A percentile compares a stretch with the other conserved stretches of the same genome.
phyloP scores from a whole-genome alignment of 1,140 invertebrate genomes.

The Papilio polyxenes region DNA sequence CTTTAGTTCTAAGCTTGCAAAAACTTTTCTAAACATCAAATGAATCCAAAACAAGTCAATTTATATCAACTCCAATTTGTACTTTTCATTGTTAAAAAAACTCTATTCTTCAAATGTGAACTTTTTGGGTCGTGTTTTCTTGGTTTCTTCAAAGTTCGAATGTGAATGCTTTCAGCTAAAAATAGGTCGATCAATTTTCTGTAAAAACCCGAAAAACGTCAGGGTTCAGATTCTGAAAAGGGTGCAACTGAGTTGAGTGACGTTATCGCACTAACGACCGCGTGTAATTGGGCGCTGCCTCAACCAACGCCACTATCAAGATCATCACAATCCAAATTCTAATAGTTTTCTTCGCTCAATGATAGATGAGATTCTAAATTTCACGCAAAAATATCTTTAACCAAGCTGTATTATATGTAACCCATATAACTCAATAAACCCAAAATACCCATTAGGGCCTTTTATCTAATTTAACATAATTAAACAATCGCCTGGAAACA shows the following conservation, averaged over 20 bases:
- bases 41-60: neutral
- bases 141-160: neutral
- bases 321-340: constrained; percentile 21
- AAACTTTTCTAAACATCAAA: neutral
- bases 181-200: constrained; percentile 28
- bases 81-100: neutral
- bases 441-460: too few relatives aligned
- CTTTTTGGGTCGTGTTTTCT: neutral
- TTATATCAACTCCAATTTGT: neutral
- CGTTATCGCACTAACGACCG: constrained; percentile 38
- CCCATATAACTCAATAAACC: neutral
- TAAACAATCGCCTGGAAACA: too few relatives aligned
- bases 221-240: constrained; percentile 24
- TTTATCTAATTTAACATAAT: too few relatives aligned
- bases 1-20: too few relatives aligned
- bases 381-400: neutral
- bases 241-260: constrained; percentile 34
- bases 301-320: constrained; percentile 12
- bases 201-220: constrained; percentile 27
- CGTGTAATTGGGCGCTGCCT: constrained; percentile 27
- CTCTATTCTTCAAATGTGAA: neutral
- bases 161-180: constrained; percentile 1
- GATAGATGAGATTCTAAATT: neutral
- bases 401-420: neutral
- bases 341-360: constrained; percentile 14